Conservation (phyloP, 2,888 invertebrate genomes). For the Dryobotodes eremita region DNA sequence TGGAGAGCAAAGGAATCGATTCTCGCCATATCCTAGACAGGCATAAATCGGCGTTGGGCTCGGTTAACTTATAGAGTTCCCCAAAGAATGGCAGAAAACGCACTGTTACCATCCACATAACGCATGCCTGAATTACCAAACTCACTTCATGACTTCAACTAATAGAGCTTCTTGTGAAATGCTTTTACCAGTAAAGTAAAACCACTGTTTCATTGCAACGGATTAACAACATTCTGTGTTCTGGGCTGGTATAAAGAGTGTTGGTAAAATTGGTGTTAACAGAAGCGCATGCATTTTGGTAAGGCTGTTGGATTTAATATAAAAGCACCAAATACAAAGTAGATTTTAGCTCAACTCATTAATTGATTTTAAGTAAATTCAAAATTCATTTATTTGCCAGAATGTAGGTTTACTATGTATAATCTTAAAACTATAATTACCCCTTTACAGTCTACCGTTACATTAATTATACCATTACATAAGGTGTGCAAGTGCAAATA, state of each 20-base stretch:
- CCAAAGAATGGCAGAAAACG: background rate
- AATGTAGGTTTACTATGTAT: too few species aligned
- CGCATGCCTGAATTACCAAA: too few species aligned
- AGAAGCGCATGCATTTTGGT: background rate
- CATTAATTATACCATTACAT: too few species aligned
- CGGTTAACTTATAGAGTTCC: conserved; percentile 44
- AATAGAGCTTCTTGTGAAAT: background rate
- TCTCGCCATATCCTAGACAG: conserved; percentile 63
- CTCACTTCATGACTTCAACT: background rate
- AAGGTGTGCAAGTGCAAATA: too few species aligned
- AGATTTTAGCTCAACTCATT: background rate
- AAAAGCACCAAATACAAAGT: too few species aligned
- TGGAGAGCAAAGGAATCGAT: conserved; percentile 63
- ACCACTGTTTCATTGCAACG: background rate
- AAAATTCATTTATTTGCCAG: too few species aligned
- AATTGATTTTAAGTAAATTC: background rate
- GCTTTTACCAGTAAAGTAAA: background rate
- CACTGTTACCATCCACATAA: background rate
- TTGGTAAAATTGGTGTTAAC: too few species aligned
- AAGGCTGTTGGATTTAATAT: background rate
- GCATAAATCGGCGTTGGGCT: conserved; percentile 62
- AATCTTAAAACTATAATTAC: too few species aligned
- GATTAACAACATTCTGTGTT: background rate
- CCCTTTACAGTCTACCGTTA: too few species aligned
- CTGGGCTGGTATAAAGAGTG: too few species aligned